Evolutionary conservation across 2,797 vertebrate genomes (phyloP), one percentile per base, ranked within the genome.

Genomic region (Intellagama lesueurii): DNA sequence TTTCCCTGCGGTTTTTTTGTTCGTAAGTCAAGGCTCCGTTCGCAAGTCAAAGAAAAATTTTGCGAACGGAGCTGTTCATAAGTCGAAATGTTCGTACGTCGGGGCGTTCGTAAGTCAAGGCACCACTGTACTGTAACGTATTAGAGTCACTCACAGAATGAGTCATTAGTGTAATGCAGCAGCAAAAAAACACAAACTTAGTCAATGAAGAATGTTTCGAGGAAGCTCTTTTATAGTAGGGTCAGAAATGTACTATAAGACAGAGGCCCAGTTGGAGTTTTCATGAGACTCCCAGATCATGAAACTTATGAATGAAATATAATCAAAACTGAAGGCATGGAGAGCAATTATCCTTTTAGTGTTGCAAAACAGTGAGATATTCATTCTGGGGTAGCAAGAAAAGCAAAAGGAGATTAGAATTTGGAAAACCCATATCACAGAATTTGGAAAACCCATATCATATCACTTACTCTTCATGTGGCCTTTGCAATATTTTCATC

Each of bases 71-170:
- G n/a, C n/a, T n/a, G n/a, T n/a, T n/a, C n/a, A n/a, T n/a, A n/a
- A n/a, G n/a, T n/a, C n/a, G n/a, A n/a, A n/a, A n/a, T n/a, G n/a
- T n/a, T n/a, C n/a, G n/a, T n/a, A n/a, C n/a, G n/a, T n/a, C n/a
- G n/a, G n/a, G n/a, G n/a, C n/a, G n/a, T n/a, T n/a, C n/a, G n/a
- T n/a, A n/a, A n/a, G n/a, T n/a, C n/a, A n/a, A n/a, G n/a, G n/a
- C n/a, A n/a, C n/a, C n/a, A n/a, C n/a, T 16, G 64, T 68, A 32
- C 19, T 88, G 19, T 86, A 66, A 76, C 82, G 66, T 76, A 76
- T 76, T 60, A 40, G 32, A 81, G 81, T 73, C 7, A 44, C 79
- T 68, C n/a, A 66, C 24, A 83, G n/a, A 12, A 14, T 68, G 9
- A 49, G 40, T 24, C 56, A 83, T 49, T 76, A 35, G 22, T 83